Evolutionary conservation across 2,888 invertebrate genomes (phyloP), one percentile per base, ranked within the genome.

Genomic region (Euproctis similis): DNA sequence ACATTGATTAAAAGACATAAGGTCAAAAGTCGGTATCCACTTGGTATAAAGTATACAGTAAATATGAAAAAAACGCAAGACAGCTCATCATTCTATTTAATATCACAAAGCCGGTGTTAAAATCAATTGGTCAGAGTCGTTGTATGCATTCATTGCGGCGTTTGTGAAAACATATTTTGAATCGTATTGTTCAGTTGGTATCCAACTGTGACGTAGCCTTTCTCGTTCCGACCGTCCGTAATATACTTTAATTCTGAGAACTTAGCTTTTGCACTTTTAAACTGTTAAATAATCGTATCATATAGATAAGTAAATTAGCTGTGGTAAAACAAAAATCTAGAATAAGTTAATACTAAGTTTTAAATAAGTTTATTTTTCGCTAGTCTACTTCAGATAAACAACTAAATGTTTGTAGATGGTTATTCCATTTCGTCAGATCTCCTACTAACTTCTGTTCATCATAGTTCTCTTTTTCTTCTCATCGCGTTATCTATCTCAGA

Each of bases 61-160:
- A 61, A 58, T 46, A 58, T 50, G 55, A n/a, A n/a, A n/a, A 45
- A 59, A 52, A 44, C 42, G 41, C 43, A 41, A 51, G 52, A 52
- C 50, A 53, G 42, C 56, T 49, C 51, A 58, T 62, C 45, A 44
- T 49, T 59, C 54, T 57, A 42, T 49, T 48, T 49, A 42, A 37
- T 31, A 39, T 36, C 39, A 69, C 65, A 75, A 74, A 60, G 66
- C 10, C 61, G 55, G 68, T 65, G 69, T 74, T 63, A 70, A 68
- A 78, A 80, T 78, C 78, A 75, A 80, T 80, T 78, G 77, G 76
- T 77, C 72, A 76, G 72, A 75, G 76, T 75, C 68, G 61, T 70
- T 71, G n/a, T 66, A 56, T 59, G 54, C 61, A 71, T 74, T 76
- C 71, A 67, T 51, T 57, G 57, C 42, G 49, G 46, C 48, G 48